Percentiles rank a stretch among this genome's conserved stretches.
Evolutionary conservation across 2,888 invertebrate species (phyloP).

Genomic region (Apantesis nais): DNA sequence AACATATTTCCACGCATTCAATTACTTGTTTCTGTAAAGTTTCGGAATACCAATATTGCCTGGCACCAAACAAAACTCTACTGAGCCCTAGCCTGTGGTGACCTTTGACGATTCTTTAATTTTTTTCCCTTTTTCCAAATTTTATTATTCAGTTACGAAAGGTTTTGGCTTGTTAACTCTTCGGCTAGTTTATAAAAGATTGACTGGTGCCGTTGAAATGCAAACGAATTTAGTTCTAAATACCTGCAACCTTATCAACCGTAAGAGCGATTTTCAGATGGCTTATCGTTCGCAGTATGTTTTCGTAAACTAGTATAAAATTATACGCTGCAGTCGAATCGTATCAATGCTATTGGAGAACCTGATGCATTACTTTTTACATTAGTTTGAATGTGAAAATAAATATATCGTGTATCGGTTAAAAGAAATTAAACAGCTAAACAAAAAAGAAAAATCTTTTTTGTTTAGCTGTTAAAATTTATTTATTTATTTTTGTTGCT

Average conservation of each 20-base stretch:
- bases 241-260: slow-evolving; percentile 31
- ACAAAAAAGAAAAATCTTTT: too few relatives aligned
- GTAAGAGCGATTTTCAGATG: slow-evolving; percentile 53
- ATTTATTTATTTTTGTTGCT: slow-evolving; percentile 26
- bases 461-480: too few relatives aligned
- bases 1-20: too few relatives aligned
- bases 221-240: slow-evolving; percentile 33
- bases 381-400: slow-evolving; percentile 16
- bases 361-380: slow-evolving; percentile 25
- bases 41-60: too few relatives aligned
- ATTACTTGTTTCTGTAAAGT: too few relatives aligned
- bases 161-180: neutral
- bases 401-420: slow-evolving; percentile 15
- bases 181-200: too few relatives aligned
- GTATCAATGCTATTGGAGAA: slow-evolving; percentile 25
- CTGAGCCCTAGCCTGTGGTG: too few relatives aligned
- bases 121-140: too few relatives aligned
- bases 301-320: slow-evolving; percentile 53
- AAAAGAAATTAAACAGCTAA: slow-evolving; percentile 16
- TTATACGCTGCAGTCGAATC: slow-evolving; percentile 51
- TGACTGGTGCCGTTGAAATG: slow-evolving; percentile 4
- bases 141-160: too few relatives aligned
- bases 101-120: neutral
- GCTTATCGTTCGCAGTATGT: slow-evolving; percentile 51
- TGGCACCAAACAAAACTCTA: too few relatives aligned